A percentile compares a stretch with the other conserved stretches of the same genome.
Evolutionary conservation across 2,888 invertebrate species (phyloP).

Genomic region (Cephus pulcher): DNA sequence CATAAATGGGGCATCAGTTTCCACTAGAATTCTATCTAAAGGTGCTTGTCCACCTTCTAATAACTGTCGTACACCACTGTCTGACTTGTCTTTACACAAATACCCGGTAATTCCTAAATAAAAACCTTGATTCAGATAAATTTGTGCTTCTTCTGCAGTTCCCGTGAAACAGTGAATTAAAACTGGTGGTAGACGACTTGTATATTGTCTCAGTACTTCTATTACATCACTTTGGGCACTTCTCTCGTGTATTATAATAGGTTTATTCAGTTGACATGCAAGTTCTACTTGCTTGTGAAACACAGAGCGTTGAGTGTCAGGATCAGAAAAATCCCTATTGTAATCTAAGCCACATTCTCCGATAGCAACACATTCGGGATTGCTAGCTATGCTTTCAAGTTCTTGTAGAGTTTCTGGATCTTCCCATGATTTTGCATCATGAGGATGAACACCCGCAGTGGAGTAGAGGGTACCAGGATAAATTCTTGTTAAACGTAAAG

Average conservation of each 20-base stretch:
- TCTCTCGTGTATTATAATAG: conserved; percentile 91
- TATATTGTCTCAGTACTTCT: conserved; percentile 74
- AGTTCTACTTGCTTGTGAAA: conserved; percentile 90
- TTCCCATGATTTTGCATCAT: conserved; percentile 93
- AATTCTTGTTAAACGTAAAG: conserved; percentile 86
- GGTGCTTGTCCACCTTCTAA: conserved; percentile 85
- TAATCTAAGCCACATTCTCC: conserved; percentile 96
- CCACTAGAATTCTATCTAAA: conserved; percentile 86
- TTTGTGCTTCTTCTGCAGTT: conserved; percentile 83
- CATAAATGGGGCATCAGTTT: conserved; percentile 97
- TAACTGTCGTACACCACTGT: conserved; percentile 87
- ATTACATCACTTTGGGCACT: conserved; percentile 90
- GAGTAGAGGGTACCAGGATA: conserved; percentile 92
- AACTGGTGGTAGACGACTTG: conserved; percentile 78
- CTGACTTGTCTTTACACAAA: conserved; percentile 92
- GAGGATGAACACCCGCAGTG: conserved; percentile 93
- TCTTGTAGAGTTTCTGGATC: conserved; percentile 69
- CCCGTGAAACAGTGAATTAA: conserved; percentile 94
- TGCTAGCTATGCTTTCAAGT: conserved; percentile 79
- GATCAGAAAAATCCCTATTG: conserved; percentile 93
- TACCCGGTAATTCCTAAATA: conserved; percentile 89
- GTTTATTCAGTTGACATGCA: conserved; percentile 88
- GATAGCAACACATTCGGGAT: conserved; percentile 91
- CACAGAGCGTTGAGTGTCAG: conserved; percentile 85
- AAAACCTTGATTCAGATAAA: conserved; percentile 86